Evolutionary conservation across 2,113 vertebrate species (phyloP).

Genomic region (Casuarius casuarius): DNA sequence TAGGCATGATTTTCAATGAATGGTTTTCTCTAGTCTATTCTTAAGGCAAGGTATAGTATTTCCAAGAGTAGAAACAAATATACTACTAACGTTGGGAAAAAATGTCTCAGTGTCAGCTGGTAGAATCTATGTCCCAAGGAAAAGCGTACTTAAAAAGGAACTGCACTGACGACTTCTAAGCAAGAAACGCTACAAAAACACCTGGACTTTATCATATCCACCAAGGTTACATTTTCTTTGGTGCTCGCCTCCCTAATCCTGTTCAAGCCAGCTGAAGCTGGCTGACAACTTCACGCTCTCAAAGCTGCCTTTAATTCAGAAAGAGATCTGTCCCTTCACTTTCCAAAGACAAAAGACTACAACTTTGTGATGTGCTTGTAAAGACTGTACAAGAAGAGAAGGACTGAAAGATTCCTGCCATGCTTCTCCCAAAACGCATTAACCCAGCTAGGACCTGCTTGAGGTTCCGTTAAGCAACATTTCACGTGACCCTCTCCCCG

Average conservation of each 20-base stretch:
- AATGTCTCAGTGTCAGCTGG: accelerated
- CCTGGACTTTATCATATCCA: background rate
- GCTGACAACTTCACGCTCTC: background rate
- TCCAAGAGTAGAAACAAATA: background rate
- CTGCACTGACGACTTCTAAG: background rate
- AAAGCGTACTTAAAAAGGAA: background rate
- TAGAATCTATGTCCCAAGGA: background rate
- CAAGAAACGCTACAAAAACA: background rate
- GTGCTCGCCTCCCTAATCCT: accelerated
- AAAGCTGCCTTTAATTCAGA: background rate
- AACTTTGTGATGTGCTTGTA: background rate
- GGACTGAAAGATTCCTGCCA: background rate
- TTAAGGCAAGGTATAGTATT: background rate
- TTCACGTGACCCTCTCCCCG: background rate
- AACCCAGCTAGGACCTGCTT: background rate
- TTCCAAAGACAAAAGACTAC: background rate
- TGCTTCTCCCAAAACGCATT: background rate
- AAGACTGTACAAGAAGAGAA: background rate
- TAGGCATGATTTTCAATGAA: background rate
- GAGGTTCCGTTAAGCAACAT: background rate
- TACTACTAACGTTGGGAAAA: accelerated
- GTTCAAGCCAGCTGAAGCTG: background rate
- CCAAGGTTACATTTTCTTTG: background rate
- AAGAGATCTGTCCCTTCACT: background rate
- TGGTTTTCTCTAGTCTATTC: background rate